A percentile compares a stretch with the other conserved stretches of the same genome.
Conservation (phyloP, 2,797 vertebrate species). For the Urocyon cinereoargenteus region DNA sequence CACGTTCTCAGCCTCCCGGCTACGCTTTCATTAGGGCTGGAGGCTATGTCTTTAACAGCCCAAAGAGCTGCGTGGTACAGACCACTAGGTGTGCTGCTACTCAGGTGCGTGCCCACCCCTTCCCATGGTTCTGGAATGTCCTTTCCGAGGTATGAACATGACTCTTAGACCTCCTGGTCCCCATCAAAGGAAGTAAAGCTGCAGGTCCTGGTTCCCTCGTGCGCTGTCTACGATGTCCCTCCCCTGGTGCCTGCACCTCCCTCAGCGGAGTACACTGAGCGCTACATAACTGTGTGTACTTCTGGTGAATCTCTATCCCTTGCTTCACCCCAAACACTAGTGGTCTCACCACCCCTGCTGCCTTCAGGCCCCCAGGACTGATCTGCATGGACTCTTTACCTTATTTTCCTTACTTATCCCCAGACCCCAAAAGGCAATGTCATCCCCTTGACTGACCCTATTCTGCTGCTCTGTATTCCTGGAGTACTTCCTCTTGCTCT, state of each 20-base stretch:
- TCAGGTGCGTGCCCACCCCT: accelerated
- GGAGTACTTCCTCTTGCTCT: background rate
- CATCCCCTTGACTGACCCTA: accelerated
- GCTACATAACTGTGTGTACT: accelerated
- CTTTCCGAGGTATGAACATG: background rate
- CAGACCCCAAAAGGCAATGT: accelerated
- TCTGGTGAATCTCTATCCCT: accelerated
- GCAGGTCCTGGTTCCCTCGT: accelerated
- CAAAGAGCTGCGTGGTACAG: accelerated
- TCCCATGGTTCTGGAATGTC: accelerated
- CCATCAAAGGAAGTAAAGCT: background rate
- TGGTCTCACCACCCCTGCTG: accelerated
- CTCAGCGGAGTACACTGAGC: accelerated
- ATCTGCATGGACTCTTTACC: accelerated
- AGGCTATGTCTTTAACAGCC: background rate
- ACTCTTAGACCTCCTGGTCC: accelerated
- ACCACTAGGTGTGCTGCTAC: too few species aligned
- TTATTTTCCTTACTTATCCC: background rate
- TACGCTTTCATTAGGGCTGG: accelerated
- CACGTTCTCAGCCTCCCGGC: background rate
- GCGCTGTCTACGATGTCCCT: accelerated
- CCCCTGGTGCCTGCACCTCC: background rate
- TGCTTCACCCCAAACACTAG: accelerated
- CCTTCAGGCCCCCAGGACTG: background rate
- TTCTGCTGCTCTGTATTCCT: background rate